A percentile compares a stretch with the other conserved stretches of the same genome.
These are phyloP conservation scores for Trissolcus japonicus DNA, from an alignment of 2,888 invertebrate genomes.

Conservation along the genomic window DNA sequence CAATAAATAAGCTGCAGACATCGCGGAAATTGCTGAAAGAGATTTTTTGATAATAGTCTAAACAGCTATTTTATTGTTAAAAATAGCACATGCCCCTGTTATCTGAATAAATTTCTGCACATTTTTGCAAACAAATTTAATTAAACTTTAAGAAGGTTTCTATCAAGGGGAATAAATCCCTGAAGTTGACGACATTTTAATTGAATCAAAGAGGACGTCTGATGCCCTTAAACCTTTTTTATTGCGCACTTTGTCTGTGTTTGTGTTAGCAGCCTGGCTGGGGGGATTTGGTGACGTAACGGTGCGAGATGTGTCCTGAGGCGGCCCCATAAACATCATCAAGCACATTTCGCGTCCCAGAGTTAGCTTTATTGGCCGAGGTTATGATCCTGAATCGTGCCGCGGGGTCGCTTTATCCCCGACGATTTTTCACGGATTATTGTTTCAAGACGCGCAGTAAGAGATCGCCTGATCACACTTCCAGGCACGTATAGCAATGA, in stretches of 20 bases:
- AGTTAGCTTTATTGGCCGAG: slow-evolving; percentile 66
- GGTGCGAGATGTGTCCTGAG: slow-evolving; percentile 33
- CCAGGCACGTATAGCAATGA: slow-evolving; percentile 33
- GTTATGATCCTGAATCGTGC: slow-evolving; percentile 64
- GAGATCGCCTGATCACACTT: slow-evolving; percentile 39
- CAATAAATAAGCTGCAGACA: slow-evolving; percentile 36
- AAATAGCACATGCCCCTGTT: no score
- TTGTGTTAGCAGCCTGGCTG: slow-evolving; percentile 9
- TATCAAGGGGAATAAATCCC: no score
- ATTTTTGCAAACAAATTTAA: no score
- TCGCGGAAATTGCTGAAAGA: slow-evolving; percentile 7
- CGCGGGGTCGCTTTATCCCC: slow-evolving; percentile 52
- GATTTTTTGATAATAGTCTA: slow-evolving; percentile 3
- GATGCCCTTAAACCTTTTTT: slow-evolving; percentile 8
- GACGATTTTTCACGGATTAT: slow-evolving; percentile 69
- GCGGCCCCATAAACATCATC: slow-evolving; percentile 63
- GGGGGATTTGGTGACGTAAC: slow-evolving; percentile 20
- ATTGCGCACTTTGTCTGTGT: slow-evolving; percentile 10
- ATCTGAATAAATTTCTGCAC: no score
- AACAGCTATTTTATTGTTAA: neutral
- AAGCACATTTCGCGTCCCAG: slow-evolving; percentile 60
- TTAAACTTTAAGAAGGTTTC: no score
- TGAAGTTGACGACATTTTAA: neutral
- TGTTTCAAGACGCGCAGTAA: slow-evolving; percentile 62
- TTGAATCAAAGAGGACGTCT: slow-evolving; percentile 5